These are phyloP conservation scores for Rhynchotus rufescens DNA, from an alignment of 2,797 vertebrate species.

Conservation along the genomic window DNA sequence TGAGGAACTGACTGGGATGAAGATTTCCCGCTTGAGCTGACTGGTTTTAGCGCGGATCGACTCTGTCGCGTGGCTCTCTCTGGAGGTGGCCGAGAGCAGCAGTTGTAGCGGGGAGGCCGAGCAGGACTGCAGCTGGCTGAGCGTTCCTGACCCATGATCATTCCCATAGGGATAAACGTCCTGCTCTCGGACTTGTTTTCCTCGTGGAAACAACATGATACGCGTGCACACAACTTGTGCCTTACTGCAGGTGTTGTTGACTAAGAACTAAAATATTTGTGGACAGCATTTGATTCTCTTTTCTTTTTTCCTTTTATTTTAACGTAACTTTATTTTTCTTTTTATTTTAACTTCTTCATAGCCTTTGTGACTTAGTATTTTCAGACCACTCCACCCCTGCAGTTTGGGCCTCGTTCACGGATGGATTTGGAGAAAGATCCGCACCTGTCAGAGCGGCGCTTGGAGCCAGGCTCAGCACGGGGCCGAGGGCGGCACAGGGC, in stretches of 20 bases:
- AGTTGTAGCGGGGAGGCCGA: background rate
- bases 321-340: too few species aligned
- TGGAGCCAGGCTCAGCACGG: background rate
- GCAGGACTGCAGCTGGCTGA: background rate
- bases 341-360: background rate
- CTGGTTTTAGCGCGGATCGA: background rate
- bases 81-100: background rate
- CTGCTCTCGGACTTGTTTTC: background rate
- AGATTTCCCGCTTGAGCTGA: background rate
- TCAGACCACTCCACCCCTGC: background rate
- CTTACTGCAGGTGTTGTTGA: background rate
- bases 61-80: background rate
- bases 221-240: background rate
- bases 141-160: accelerated
- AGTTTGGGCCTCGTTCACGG: background rate
- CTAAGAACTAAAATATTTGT: background rate
- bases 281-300: background rate
- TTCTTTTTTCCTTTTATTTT: background rate
- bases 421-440: background rate
- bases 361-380: background rate
- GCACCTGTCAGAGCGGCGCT: background rate
- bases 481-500: background rate
- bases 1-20: background rate
- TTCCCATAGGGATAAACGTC: background rate
- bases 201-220: background rate